Percentiles rank a stretch among this genome's conserved stretches.
Conservation (phyloP, 2,113 vertebrate species). For the Melospiza melodia region DNA sequence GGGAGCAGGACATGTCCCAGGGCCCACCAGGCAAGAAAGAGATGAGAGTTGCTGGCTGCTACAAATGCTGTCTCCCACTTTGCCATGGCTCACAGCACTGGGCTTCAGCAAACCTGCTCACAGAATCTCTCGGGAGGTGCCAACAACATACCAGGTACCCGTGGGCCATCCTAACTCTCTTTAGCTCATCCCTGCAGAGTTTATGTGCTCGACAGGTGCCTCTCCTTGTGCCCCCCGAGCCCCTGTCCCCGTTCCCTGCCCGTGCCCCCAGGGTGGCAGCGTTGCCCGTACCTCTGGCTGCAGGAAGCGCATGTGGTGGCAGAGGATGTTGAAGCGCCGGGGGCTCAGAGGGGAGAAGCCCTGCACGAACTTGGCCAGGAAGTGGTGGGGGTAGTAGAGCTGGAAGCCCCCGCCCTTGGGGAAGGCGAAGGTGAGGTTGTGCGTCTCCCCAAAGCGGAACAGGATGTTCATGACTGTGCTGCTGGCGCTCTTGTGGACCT, state of each 20-base stretch:
- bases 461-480: conserved; percentile 86
- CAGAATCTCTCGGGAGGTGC: background rate
- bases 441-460: conserved; percentile 83
- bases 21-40: background rate
- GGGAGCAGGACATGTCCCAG: background rate
- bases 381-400: conserved; percentile 78
- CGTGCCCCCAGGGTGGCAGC: rapidly evolving
- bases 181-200: background rate
- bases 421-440: conserved; percentile 83
- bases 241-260: rapidly evolving
- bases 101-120: background rate
- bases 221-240: rapidly evolving
- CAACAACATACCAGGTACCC: rapidly evolving
- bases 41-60: background rate
- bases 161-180: background rate
- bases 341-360: conserved; percentile 47
- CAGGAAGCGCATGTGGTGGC: conserved; percentile 87
- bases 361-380: conserved; percentile 77
- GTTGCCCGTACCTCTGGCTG: conserved; percentile 71
- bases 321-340: conserved; percentile 80
- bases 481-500: conserved; percentile 87
- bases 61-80: background rate
- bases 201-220: rapidly evolving
- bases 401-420: conserved; percentile 72
- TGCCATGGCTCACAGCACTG: background rate